Evolutionary conservation across 2,888 invertebrate species (phyloP), one percentile per base, ranked within the genome.

Genomic region (Melanophora roralis): DNA sequence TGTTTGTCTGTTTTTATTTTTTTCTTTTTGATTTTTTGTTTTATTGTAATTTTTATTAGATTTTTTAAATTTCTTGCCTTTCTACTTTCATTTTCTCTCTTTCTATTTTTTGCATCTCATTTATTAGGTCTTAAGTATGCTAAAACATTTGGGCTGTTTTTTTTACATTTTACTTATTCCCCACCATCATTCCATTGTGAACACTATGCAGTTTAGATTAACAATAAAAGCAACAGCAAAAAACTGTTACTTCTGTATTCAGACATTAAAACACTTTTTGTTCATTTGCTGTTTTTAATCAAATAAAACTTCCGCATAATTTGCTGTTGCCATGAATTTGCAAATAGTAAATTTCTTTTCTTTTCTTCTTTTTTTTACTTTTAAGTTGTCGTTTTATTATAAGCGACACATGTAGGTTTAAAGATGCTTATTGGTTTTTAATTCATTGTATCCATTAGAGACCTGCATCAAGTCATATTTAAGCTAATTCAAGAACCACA

Each of bases 221-320:
- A 27, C 38, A 55, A 64, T 34, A 49, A 23, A 59, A 51, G 16
- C 43, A 11, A 8, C 21, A 5, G 23, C 45, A 75, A 14, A 38
- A 9, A 32, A 12, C 47, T 47, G 57, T 49, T 9, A 23, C n/a
- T 27, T 62, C 60, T 53, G 27, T 59, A 49, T 69, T 23, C 21
- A 55, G 34, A 11, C 21, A 32, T 21, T 55, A 53, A 45, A 19
- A 68, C 21, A 43, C 7, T 73, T 73, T 62, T 27, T 27, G 27
- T 27, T 27, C 3, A 49, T 53, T 73, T 59, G 49, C 11, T 64
- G 16, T 57, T 51, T 36, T 65, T 40, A 74, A 74, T 71, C 67
- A 75, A 75, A 69, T 68, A 72, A 80, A 76, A 76, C 80, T 80
- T 80, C 80, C 80, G 80, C 80, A 64, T 80, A 80, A 80, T 64